Percentiles rank a stretch among this genome's conserved stretches.
These are phyloP conservation scores for Lasiurus borealis DNA, from an alignment of 2,113 vertebrate genomes.

Conservation along the genomic window DNA sequence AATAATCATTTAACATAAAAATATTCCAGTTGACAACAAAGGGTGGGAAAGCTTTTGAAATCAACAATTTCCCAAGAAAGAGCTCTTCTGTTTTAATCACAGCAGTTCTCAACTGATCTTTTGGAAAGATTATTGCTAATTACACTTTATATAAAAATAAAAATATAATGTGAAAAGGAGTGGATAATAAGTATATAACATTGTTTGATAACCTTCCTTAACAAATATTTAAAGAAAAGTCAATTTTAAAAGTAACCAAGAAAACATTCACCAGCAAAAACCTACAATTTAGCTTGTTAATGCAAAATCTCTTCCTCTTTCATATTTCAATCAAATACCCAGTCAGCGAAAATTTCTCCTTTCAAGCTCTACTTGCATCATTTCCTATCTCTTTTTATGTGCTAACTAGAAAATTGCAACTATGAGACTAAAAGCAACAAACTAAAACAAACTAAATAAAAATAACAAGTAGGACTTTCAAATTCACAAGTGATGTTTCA, in stretches of 20 bases:
- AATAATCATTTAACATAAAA: slow-evolving; percentile 21
- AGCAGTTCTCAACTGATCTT: not conserved
- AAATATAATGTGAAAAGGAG: slow-evolving; percentile 4
- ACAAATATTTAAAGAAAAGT: slow-evolving; percentile 8
- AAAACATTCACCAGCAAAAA: slow-evolving; percentile 29
- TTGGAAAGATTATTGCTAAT: not conserved
- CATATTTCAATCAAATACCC: slow-evolving; percentile 24
- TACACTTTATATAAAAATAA: not conserved
- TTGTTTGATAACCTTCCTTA: not conserved
- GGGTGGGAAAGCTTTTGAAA: not conserved
- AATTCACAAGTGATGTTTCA: not conserved
- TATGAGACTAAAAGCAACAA: slow-evolving; percentile 35
- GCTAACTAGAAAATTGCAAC: slow-evolving; percentile 36
- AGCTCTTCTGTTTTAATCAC: slow-evolving; percentile 17
- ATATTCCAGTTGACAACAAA: not conserved
- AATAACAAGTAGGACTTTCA: not conserved
- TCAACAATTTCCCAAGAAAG: slow-evolving; percentile 48
- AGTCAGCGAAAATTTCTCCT: slow-evolving; percentile 33
- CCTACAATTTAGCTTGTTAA: not conserved
- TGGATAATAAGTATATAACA: not conserved
- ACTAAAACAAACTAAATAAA: slow-evolving; percentile 5
- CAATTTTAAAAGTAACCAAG: not conserved
- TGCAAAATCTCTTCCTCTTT: slow-evolving; percentile 41
- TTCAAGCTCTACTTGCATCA: not conserved
- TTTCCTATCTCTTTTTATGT: slow-evolving; percentile 16